Conservation (phyloP, 2,888 invertebrate species). For the Sthenelais limicola region DNA sequence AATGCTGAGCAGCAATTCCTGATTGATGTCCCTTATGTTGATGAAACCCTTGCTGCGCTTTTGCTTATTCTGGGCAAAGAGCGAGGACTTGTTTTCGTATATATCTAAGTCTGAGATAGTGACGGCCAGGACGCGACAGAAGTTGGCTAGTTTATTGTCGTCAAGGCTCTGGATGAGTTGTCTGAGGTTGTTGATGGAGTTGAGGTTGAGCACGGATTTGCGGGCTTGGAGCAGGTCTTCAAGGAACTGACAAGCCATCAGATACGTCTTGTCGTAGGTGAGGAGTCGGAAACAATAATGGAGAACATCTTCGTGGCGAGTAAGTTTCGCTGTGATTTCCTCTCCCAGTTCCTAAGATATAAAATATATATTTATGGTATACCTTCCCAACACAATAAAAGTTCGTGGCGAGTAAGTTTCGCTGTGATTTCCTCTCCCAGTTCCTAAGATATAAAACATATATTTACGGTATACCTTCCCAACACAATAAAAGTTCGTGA, state of each 20-base stretch:
- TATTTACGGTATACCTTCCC: no score
- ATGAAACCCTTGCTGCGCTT: constrained; percentile 71
- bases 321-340: constrained; percentile 57
- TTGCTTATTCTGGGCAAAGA: constrained; percentile 72
- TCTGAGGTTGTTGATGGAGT: constrained; percentile 65
- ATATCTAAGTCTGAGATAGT: constrained; percentile 73
- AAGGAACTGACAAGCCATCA: constrained; percentile 68
- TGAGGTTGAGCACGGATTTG: constrained; percentile 66
- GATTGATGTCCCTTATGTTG: constrained; percentile 71
- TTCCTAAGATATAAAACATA: no score
- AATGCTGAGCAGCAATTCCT: constrained; percentile 70
- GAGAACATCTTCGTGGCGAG: constrained; percentile 64
- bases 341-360: constrained; percentile 64
- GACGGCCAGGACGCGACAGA: constrained; percentile 72
- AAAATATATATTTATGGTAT: no score
- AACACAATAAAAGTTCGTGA: no score
- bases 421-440: constrained; percentile 62
- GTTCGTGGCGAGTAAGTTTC: constrained; percentile 59
- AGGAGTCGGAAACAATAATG: constrained; percentile 69
- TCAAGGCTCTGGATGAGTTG: constrained; percentile 63
- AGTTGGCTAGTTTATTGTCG: constrained; percentile 71
- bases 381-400: no score
- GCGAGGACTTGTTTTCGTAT: constrained; percentile 72
- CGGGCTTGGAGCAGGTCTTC: constrained; percentile 70
- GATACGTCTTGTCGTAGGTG: constrained; percentile 66